phyloP scores from a whole-genome alignment of 2,888 invertebrate genomes.

The Sericinus montela region DNA sequence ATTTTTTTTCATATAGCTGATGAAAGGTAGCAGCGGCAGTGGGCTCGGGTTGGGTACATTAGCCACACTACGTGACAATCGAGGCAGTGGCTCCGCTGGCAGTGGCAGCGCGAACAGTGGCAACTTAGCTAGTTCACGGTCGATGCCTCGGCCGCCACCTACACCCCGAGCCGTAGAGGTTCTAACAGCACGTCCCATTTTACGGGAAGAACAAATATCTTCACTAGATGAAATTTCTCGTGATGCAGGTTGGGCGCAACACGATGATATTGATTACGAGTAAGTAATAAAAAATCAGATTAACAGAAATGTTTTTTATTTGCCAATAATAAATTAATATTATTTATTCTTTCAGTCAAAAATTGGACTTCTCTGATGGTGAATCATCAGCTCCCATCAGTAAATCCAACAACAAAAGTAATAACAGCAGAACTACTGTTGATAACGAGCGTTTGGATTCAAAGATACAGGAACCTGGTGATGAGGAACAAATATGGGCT shows the following conservation, averaged over 20 bases:
- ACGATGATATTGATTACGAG: constrained; percentile 96
- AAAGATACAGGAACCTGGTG: constrained; percentile 59
- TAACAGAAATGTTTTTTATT: background rate
- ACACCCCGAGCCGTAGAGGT: constrained; percentile 80
- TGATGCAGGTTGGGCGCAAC: constrained; percentile 94
- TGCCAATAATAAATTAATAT: background rate
- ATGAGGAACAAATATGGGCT: constrained; percentile 82
- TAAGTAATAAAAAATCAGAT: constrained; percentile 41
- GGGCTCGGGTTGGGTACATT: constrained; percentile 68
- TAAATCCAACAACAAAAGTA: constrained; percentile 50
- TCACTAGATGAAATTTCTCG: constrained; percentile 94
- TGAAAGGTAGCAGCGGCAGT: constrained; percentile 72
- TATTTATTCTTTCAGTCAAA: constrained; percentile 81
- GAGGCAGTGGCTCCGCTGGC: constrained; percentile 35
- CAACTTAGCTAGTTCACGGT: constrained; percentile 28
- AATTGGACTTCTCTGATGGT: constrained; percentile 96
- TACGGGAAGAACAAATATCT: constrained; percentile 94
- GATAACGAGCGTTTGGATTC: constrained; percentile 59
- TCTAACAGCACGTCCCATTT: constrained; percentile 88
- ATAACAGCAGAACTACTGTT: constrained; percentile 47
- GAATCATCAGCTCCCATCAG: constrained; percentile 75
- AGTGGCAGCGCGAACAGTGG: constrained; percentile 27
- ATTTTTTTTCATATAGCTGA: constrained; percentile 40
- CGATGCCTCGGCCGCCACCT: constrained; percentile 43
- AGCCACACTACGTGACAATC: constrained; percentile 55